phyloP scores from a whole-genome alignment of 2,113 vertebrate genomes.

The Taxidea taxus region DNA sequence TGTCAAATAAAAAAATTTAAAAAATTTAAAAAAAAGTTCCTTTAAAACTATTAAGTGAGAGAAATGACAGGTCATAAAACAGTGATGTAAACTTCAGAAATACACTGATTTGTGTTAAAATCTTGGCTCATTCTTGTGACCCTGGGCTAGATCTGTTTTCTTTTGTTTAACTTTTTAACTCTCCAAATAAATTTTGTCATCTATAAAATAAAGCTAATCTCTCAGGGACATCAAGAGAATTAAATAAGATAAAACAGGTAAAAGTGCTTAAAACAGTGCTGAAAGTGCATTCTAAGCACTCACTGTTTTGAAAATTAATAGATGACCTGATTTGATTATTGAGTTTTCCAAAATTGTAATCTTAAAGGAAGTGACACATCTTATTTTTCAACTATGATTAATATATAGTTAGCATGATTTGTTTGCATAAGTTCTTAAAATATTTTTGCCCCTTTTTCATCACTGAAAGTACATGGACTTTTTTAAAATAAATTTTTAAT shows the following conservation, averaged over 20 bases:
- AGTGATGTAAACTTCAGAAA: not conserved
- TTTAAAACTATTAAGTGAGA: not conserved
- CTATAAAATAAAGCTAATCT: not conserved
- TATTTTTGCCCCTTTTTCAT: not conserved
- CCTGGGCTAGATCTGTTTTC: not conserved
- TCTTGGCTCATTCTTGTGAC: not conserved
- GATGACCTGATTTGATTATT: not conserved
- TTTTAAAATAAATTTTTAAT: not conserved
- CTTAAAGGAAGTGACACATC: not conserved
- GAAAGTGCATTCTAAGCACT: not conserved
- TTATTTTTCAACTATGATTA: not conserved
- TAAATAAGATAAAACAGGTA: not conserved
- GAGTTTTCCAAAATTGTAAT: not conserved
- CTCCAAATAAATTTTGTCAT: not conserved
- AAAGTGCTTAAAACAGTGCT: not conserved
- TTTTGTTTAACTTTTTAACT: not conserved
- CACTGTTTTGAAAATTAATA: not conserved
- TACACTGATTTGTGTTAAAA: not conserved
- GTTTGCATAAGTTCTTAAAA: not conserved
- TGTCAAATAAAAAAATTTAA: too few relatives aligned
- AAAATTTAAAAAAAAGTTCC: too few relatives aligned
- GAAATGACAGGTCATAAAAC: not conserved
- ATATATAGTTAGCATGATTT: not conserved
- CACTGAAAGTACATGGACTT: not conserved
- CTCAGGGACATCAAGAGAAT: not conserved